Evolutionary conservation across 2,113 vertebrate species (phyloP).

Genomic region (Dicaeum eximium): DNA sequence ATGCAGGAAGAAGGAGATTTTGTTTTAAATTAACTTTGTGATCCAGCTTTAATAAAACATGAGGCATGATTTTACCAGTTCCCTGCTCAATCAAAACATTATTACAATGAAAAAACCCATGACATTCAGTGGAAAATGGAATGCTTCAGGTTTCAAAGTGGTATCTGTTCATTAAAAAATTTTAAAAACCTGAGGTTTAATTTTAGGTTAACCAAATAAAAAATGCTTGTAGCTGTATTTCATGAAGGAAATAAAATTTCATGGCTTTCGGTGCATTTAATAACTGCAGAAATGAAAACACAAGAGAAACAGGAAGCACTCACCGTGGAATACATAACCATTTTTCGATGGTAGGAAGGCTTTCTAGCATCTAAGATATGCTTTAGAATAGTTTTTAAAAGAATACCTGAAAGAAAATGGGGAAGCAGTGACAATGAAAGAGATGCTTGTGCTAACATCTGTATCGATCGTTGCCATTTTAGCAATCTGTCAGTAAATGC

Average conservation of each 20-base stretch:
- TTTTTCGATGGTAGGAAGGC: slow-evolving; percentile 66
- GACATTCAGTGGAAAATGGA: not conserved
- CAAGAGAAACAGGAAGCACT: slow-evolving; percentile 42
- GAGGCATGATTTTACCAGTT: not conserved
- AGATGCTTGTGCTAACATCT: not conserved
- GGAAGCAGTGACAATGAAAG: not conserved
- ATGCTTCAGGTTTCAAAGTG: not conserved
- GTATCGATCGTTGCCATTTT: not conserved
- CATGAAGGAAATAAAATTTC: not conserved
- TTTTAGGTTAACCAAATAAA: not conserved
- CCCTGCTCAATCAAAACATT: not conserved
- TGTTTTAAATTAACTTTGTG: not conserved
- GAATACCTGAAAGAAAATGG: slow-evolving; percentile 67
- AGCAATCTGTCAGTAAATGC: not conserved
- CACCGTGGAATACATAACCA: slow-evolving; percentile 81
- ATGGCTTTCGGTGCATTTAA: not conserved
- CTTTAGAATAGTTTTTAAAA: slow-evolving; percentile 77
- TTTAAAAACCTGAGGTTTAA: not conserved
- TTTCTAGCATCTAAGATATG: slow-evolving; percentile 70
- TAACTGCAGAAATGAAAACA: not conserved
- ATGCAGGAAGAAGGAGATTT: not conserved
- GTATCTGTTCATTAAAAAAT: not conserved
- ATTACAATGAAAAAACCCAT: not conserved
- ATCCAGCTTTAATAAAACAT: not conserved
- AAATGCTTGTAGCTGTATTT: not conserved